Evolutionary conservation across 1,140 invertebrate genomes (phyloP).

Genomic region (Potamilus streckersoni): DNA sequence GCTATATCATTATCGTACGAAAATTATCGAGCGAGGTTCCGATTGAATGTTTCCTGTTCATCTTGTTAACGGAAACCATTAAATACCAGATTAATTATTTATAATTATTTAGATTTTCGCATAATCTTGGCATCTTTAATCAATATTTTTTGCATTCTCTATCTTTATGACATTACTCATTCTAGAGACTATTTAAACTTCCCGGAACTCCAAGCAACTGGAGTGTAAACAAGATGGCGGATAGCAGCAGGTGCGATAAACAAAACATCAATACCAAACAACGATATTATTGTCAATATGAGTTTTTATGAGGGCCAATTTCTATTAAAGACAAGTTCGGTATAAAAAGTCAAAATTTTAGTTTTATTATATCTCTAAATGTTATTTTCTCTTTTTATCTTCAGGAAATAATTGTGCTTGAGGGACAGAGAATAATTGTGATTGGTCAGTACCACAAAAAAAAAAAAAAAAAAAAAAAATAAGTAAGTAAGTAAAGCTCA

Average conservation of each 20-base stretch:
- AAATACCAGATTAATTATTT: not conserved
- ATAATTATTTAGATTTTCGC: not conserved
- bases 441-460: not conserved
- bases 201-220: conserved; percentile 38
- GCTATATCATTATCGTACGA: too few relatives aligned
- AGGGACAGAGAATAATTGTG: not conserved
- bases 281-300: too few relatives aligned
- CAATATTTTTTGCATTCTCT: not conserved
- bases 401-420: not conserved
- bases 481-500: not conserved
- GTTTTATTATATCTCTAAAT: too few relatives aligned
- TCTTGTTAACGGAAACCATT: not conserved
- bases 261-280: too few relatives aligned
- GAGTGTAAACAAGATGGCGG: conserved; percentile 48
- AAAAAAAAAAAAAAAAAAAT: not conserved
- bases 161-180: not conserved
- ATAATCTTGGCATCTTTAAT: not conserved
- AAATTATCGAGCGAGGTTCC: too few relatives aligned
- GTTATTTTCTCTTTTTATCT: not conserved
- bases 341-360: too few relatives aligned
- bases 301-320: too few relatives aligned
- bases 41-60: too few relatives aligned
- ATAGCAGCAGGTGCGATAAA: conserved; percentile 26
- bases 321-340: too few relatives aligned
- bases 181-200: not conserved